These are phyloP conservation scores for Streblospio benedicti DNA, from an alignment of 1,140 invertebrate genomes.

Conservation along the genomic window DNA sequence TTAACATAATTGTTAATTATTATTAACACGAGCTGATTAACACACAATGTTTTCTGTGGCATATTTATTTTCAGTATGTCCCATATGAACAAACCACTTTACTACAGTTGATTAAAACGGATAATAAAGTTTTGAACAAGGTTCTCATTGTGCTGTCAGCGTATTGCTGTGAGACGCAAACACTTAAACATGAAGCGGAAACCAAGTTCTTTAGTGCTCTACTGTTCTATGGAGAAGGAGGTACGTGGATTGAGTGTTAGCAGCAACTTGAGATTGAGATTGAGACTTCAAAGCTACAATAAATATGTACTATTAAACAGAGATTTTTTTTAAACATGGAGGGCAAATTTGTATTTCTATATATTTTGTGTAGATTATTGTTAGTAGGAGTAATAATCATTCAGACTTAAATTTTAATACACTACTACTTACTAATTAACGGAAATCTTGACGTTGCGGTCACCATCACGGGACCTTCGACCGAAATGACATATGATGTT, in stretches of 20 bases:
- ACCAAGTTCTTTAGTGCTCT: constrained; percentile 56
- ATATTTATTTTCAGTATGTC: constrained; percentile 43
- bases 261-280: too few relatives aligned
- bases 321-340: too few relatives aligned
- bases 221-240: constrained; percentile 58
- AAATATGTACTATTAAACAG: neutral
- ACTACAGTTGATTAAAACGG: constrained; percentile 64
- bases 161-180: constrained; percentile 65
- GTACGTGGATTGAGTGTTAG: too few relatives aligned
- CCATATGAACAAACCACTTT: constrained; percentile 48
- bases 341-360: too few relatives aligned
- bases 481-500: too few relatives aligned
- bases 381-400: too few relatives aligned
- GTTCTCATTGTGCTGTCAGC: constrained; percentile 70
- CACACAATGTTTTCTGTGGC: neutral
- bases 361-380: too few relatives aligned
- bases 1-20: neutral
- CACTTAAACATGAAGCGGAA: constrained; percentile 60
- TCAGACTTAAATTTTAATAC: too few relatives aligned
- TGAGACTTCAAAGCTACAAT: neutral
- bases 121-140: constrained; percentile 74
- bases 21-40: neutral
- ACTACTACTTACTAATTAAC: too few relatives aligned
- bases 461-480: too few relatives aligned
- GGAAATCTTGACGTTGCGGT: too few relatives aligned